Percentiles rank a stretch among this genome's conserved stretches.
These are phyloP conservation scores for Ammodytes marinus DNA, from an alignment of 2,113 vertebrate genomes.

Conservation along the genomic window DNA sequence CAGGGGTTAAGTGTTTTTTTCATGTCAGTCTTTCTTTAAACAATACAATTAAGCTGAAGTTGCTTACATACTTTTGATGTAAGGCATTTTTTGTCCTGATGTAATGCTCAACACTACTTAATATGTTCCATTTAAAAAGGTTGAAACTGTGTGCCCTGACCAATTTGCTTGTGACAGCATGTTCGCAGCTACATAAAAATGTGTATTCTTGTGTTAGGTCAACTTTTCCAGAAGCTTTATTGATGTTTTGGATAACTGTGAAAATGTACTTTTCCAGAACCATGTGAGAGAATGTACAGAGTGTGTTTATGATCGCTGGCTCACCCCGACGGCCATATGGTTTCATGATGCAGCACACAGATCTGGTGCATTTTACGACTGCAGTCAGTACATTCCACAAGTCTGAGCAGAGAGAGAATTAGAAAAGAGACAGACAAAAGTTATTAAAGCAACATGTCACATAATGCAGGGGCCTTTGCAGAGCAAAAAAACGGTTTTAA, in stretches of 20 bases:
- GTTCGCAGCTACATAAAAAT: background rate
- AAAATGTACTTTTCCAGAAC: slow-evolving; percentile 11
- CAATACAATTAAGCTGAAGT: slow-evolving; percentile 20
- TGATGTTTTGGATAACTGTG: background rate
- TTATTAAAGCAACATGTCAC: slow-evolving; percentile 4
- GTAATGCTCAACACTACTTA: background rate
- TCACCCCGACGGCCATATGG: slow-evolving; percentile 97
- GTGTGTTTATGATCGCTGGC: slow-evolving; percentile 41
- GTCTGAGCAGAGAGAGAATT: slow-evolving; percentile 79
- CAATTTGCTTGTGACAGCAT: background rate
- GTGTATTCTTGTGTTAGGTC: background rate
- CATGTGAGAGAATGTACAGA: slow-evolving; percentile 10
- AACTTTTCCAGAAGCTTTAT: slow-evolving; percentile 2
- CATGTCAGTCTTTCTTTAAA: slow-evolving; percentile 39
- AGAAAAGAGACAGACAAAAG: slow-evolving; percentile 33
- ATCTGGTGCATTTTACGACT: slow-evolving; percentile 99
- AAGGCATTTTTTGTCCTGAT: background rate
- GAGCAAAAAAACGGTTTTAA: background rate
- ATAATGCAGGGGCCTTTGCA: background rate
- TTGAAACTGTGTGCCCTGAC: background rate
- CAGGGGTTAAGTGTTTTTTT: slow-evolving; percentile 34
- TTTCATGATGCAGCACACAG: slow-evolving; percentile 96
- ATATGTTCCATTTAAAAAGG: background rate
- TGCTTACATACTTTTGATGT: slow-evolving; percentile 34
- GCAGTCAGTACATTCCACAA: slow-evolving; percentile 97